Conservation (phyloP, 2,888 invertebrate species). For the Lucinisca nassula region DNA sequence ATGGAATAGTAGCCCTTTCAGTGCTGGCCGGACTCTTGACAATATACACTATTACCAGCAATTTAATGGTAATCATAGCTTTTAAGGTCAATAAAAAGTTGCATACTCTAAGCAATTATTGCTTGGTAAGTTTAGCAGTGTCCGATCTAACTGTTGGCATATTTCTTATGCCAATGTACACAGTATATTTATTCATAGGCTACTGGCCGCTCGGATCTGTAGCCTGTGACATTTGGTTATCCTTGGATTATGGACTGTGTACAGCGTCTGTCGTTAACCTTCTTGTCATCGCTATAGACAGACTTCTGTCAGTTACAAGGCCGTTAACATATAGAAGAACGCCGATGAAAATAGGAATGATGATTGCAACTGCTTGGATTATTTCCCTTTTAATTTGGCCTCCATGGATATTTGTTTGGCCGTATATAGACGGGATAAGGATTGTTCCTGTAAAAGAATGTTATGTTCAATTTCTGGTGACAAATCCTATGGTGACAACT, state of each 20-base stretch:
- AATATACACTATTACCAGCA: neutral
- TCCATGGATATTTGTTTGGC: constrained; percentile 6
- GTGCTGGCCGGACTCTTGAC: neutral
- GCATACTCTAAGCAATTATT: neutral
- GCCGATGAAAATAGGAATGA: neutral
- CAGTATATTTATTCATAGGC: neutral
- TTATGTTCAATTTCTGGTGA: neutral
- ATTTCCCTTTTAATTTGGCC: neutral
- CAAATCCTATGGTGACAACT: neutral
- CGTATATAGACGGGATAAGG: neutral
- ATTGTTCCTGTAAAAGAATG: neutral
- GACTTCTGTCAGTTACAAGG: neutral
- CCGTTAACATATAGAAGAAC: neutral
- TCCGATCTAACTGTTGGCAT: neutral
- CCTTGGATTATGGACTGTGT: neutral
- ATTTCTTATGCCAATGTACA: neutral
- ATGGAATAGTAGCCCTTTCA: neutral
- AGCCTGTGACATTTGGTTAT: neutral
- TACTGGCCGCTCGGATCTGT: neutral
- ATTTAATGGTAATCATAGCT: neutral
- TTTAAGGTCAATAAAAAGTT: neutral
- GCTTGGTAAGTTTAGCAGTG: neutral
- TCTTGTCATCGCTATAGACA: neutral
- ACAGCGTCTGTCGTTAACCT: neutral
- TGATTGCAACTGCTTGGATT: neutral